A percentile compares a stretch with the other conserved stretches of the same genome.
Conservation (phyloP, 2,888 invertebrate species). For the Drosophila sordidula region DNA sequence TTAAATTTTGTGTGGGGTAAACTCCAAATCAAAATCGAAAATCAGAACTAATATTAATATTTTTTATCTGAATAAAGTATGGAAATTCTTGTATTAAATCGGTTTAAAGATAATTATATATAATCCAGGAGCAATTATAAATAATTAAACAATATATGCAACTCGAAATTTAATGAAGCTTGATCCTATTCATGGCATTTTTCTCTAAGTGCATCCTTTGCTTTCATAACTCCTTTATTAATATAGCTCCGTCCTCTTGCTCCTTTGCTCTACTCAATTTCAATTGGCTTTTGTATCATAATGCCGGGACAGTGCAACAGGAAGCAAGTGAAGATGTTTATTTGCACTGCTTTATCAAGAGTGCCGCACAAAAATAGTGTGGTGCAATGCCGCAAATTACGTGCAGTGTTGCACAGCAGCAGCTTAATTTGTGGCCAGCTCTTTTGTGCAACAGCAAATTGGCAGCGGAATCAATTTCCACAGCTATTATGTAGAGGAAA, state of each 20-base stretch:
- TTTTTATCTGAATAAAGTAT: too few relatives aligned
- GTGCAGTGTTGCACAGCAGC: constrained; percentile 31
- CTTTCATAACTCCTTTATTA: neutral
- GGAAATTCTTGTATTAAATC: too few relatives aligned
- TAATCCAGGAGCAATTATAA: too few relatives aligned
- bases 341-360: constrained; percentile 12
- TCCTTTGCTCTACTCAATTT: neutral
- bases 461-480: constrained; percentile 32
- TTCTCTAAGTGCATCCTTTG: too few relatives aligned
- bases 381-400: constrained; percentile 28
- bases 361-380: neutral
- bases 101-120: too few relatives aligned
- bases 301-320: constrained; percentile 40
- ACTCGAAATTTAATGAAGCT: too few relatives aligned
- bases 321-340: constrained; percentile 19
- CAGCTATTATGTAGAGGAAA: constrained; percentile 15
- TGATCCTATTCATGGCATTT: too few relatives aligned
- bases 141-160: too few relatives aligned
- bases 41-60: too few relatives aligned
- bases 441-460: constrained; percentile 45
- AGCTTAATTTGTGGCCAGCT: constrained; percentile 40
- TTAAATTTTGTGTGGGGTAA: too few relatives aligned
- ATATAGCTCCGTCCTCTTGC: neutral
- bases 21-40: too few relatives aligned
- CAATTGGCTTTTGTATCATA: constrained; percentile 16